Conservation (phyloP, 1,140 invertebrate species). For the Holcopasites calliopsidis region DNA sequence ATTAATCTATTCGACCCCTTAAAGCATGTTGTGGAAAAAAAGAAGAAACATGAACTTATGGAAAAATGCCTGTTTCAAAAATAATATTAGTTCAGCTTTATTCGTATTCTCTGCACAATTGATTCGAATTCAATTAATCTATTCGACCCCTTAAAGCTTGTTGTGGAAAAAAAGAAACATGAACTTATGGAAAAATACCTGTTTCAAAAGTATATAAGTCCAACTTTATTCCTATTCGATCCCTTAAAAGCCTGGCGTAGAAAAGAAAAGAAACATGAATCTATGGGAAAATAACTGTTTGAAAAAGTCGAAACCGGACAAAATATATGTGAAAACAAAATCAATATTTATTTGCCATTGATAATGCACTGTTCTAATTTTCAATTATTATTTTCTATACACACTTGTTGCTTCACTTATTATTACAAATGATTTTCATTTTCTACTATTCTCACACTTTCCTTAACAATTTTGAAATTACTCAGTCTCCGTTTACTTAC, state of each 20-base stretch:
- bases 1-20: no score
- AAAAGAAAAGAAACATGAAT: no score
- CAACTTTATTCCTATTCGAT: no score
- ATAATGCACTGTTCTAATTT: background rate
- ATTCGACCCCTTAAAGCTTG: no score
- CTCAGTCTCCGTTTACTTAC: constrained; percentile 9
- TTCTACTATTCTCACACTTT: background rate
- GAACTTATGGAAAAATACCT: no score
- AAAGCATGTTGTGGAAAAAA: no score
- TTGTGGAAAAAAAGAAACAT: background rate
- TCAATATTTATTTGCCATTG: background rate
- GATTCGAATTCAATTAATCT: background rate
- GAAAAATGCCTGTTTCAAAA: no score
- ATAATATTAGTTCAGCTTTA: background rate
- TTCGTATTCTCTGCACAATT: background rate
- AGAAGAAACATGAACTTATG: no score
- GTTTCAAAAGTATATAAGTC: no score
- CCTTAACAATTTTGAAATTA: background rate
- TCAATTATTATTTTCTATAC: background rate
- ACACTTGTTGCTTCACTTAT: background rate
- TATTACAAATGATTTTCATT: no score
- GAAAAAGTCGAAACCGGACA: background rate
- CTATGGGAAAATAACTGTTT: background rate
- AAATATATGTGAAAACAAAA: background rate
- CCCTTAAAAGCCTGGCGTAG: no score